A percentile compares a stretch with the other conserved stretches of the same genome.
These are phyloP conservation scores for Lasius fuliginosus DNA, from an alignment of 2,888 invertebrate genomes.

Conservation along the genomic window DNA sequence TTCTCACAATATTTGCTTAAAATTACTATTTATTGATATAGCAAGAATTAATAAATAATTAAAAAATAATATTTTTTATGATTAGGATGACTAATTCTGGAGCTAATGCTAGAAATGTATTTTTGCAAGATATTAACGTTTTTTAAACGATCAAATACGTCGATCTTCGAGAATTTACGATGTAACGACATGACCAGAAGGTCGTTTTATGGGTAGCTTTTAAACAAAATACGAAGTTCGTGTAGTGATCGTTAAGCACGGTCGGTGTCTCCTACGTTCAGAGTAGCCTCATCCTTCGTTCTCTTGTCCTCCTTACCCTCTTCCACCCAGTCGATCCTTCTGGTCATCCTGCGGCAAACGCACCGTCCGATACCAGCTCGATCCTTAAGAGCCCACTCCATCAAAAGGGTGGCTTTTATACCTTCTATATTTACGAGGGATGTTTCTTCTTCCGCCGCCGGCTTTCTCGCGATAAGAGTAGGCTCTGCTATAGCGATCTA, in stretches of 20 bases:
- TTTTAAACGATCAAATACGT: conserved; percentile 6
- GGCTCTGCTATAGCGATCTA: conserved; percentile 71
- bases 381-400: conserved; percentile 84
- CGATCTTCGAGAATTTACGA: neutral
- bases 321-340: conserved; percentile 70
- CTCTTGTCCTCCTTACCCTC: conserved; percentile 40
- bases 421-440: conserved; percentile 84
- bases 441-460: conserved; percentile 82
- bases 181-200: conserved; percentile 43
- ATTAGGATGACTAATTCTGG: neutral
- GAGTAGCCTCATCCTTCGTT: conserved; percentile 33
- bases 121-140: neutral
- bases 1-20: neutral
- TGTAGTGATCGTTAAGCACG: conserved; percentile 82
- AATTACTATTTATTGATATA: neutral
- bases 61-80: neutral
- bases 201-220: conserved; percentile 80
- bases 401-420: conserved; percentile 84
- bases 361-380: conserved; percentile 78
- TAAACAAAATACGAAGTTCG: conserved; percentile 82
- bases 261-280: conserved; percentile 63
- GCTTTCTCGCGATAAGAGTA: conserved; percentile 82
- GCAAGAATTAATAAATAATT: neutral
- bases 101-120: neutral
- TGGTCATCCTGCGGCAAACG: conserved; percentile 79